Conservation (phyloP, 2,113 vertebrate genomes). For the Aleadryas rufinucha region DNA sequence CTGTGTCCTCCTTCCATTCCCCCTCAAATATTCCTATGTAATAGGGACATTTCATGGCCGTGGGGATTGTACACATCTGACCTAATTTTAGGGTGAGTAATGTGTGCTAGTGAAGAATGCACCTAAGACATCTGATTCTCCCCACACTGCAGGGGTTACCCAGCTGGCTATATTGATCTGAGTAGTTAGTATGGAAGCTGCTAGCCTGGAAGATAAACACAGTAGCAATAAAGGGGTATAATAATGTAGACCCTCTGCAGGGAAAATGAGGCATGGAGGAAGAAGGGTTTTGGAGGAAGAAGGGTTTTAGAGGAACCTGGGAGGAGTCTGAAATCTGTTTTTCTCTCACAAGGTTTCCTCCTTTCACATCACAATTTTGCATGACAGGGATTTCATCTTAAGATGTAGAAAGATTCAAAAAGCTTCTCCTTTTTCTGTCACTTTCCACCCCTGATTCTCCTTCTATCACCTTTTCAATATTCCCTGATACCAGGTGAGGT, state of each 20-base stretch:
- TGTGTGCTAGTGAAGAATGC: neutral
- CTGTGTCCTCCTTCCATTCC: neutral
- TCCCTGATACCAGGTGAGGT: neutral
- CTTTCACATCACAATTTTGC: neutral
- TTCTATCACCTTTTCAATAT: neutral
- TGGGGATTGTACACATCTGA: neutral
- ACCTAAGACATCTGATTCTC: neutral
- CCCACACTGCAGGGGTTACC: neutral
- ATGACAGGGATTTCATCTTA: neutral
- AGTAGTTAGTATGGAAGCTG: neutral
- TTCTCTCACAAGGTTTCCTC: neutral
- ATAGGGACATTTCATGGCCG: neutral
- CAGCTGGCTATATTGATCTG: neutral
- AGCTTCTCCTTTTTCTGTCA: neutral
- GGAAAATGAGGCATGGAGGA: neutral
- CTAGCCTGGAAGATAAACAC: neutral
- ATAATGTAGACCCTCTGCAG: neutral
- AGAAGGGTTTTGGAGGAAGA: neutral
- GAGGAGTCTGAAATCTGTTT: neutral
- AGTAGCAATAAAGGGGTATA: neutral
- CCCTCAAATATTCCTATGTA: neutral
- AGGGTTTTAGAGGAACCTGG: neutral
- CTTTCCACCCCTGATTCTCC: neutral
- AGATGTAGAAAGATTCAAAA: accelerated
- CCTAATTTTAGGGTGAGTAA: neutral